These are phyloP conservation scores for Arctia plantaginis DNA, from an alignment of 2,888 invertebrate genomes.

Conservation along the genomic window DNA sequence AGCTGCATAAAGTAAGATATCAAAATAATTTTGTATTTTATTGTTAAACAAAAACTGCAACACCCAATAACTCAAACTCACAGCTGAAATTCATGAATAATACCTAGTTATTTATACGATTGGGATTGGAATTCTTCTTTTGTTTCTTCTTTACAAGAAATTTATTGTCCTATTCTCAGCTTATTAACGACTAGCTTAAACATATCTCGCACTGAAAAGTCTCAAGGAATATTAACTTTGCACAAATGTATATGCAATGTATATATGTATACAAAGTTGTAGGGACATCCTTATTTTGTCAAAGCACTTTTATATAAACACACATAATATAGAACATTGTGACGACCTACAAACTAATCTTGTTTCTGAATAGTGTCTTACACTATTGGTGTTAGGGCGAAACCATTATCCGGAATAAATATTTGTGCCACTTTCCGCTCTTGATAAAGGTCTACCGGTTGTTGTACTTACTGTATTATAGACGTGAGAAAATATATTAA, in stretches of 20 bases:
- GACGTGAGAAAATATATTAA: too few species aligned
- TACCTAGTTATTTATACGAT: neutral
- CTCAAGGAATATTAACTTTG: slow-evolving; percentile 2
- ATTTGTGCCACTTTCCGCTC: neutral
- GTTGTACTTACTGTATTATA: neutral
- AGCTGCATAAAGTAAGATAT: too few species aligned
- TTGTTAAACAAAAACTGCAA: too few species aligned
- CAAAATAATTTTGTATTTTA: too few species aligned
- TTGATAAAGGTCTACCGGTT: neutral
- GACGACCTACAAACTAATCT: neutral
- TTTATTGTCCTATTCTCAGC: too few species aligned
- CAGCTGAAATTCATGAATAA: too few species aligned
- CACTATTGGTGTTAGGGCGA: neutral
- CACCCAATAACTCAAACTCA: too few species aligned
- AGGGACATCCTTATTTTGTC: neutral
- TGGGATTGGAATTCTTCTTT: slow-evolving; percentile 14
- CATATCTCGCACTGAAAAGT: neutral
- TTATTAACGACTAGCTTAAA: neutral
- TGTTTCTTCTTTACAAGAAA: too few species aligned
- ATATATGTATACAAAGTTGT: neutral
- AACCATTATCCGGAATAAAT: neutral
- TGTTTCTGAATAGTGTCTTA: neutral
- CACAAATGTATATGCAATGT: slow-evolving; percentile 2
- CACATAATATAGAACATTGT: neutral
- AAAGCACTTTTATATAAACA: neutral